Evolutionary conservation across 1,140 invertebrate genomes (phyloP), one percentile per base, ranked within the genome.

Genomic region (Platyscapa corneri): DNA sequence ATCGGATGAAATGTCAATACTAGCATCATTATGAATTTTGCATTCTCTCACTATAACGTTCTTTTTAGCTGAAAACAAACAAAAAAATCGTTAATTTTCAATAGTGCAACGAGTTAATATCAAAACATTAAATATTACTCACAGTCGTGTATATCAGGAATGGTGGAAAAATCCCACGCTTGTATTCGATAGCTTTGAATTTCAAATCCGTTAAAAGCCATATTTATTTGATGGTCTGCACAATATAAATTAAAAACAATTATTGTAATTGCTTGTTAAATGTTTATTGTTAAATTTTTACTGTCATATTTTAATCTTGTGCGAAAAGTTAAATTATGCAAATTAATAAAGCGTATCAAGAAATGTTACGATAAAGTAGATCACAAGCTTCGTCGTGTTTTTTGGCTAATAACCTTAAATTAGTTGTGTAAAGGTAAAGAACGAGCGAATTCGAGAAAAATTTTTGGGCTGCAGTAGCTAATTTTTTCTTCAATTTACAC

Each of bases 21-120:
- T 97, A 1, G 97, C 97, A 91, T 98, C 97, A 90, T 97, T 98
- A 89, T 97, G 97, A 70, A 98, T 97, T 90, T 96, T 97, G 91
- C 97, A 97, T 90, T 97, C 95, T 56, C 94, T 94, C 7, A 97
- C 97, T 16, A 98, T 95, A 64, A 98, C 92, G 91, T 98, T 98
- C 86, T 95, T 95, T 76, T 95, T 92, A 88, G 94, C 96, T 97
- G 88, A 20, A 94, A 94, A 34, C 5, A 32, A 78, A 78, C 18
- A 39, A 77, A 39, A 70, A 60, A 60, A 60, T 14, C 10, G 10
- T 46, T 76, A 65, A 79, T 87, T 46, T 75, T 84, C 70, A 53
- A 16, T 53, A 53, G 16, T 53, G 18, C 16, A 53, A 53, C 2
- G 16, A 53, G 2, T 10, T 16, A 16, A 53, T 14, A 18, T 18